Percentiles rank a stretch among this genome's conserved stretches.
phyloP scores from a whole-genome alignment of 64 coral and sea anemone species.

The Montipora capricornis region DNA sequence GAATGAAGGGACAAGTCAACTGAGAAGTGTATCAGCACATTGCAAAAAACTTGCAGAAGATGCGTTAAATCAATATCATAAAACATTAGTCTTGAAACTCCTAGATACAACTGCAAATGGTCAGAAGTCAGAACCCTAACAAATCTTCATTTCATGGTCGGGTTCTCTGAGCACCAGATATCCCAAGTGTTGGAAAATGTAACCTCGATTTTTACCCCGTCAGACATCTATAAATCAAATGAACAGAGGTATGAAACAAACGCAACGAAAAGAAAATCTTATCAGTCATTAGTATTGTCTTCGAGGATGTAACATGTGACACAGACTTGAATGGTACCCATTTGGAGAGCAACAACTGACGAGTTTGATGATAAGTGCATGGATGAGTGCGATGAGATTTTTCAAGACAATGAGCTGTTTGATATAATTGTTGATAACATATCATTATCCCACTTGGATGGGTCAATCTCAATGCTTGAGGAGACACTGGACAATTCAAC shows the following conservation, averaged over 20 bases:
- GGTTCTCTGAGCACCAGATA: background rate
- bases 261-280: constrained; percentile 6
- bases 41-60: no score
- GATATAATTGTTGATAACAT: constrained; percentile 25
- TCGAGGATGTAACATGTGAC: background rate
- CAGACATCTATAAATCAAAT: background rate
- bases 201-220: background rate
- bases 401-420: background rate
- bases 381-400: background rate
- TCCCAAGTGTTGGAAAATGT: background rate
- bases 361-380: constrained; percentile 41
- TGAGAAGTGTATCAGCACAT: no score
- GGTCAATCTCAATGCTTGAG: constrained; percentile 21
- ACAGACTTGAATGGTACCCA: background rate
- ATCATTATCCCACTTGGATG: constrained; percentile 52
- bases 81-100: background rate
- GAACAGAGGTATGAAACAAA: background rate
- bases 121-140: background rate
- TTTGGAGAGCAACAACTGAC: background rate
- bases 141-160: background rate
- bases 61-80: background rate
- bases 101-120: background rate
- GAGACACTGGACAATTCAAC: constrained; percentile 11
- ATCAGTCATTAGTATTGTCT: background rate
- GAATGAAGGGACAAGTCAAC: no score